Evolutionary conservation across 1,140 invertebrate species (phyloP).

Genomic region (Spodoptera litura): DNA sequence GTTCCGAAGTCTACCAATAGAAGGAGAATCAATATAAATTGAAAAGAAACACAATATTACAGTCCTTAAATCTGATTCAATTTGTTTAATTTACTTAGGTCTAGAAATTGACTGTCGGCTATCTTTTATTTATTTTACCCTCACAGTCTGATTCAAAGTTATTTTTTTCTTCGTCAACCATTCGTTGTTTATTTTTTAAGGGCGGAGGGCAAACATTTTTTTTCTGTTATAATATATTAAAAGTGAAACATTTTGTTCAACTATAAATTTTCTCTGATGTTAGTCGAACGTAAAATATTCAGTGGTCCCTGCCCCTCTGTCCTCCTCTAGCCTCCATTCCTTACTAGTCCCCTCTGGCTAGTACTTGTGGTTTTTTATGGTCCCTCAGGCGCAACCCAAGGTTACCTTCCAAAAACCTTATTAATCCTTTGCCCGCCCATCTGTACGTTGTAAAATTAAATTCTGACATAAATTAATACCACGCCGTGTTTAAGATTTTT

Average conservation of each 20-base stretch:
- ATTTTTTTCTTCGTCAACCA: not conserved
- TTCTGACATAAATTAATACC: constrained; percentile 33
- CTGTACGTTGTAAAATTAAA: constrained; percentile 41
- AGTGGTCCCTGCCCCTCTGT: not conserved
- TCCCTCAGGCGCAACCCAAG: constrained; percentile 43
- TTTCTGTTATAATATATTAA: constrained; percentile 33
- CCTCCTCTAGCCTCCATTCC: too few relatives aligned
- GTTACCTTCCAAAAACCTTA: constrained; percentile 38
- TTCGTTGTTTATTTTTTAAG: not conserved
- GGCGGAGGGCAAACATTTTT: not conserved
- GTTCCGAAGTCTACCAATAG: not conserved
- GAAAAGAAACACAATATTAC: not conserved
- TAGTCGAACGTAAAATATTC: constrained; percentile 34
- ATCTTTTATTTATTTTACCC: constrained; percentile 1
- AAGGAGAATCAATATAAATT: not conserved
- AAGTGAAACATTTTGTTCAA: constrained; percentile 18
- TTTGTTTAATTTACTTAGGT: constrained; percentile 14
- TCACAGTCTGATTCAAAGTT: not conserved
- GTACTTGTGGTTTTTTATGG: constrained; percentile 46
- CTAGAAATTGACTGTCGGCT: not conserved
- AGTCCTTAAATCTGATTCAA: not conserved
- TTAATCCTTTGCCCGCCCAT: constrained; percentile 39
- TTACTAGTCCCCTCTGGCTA: constrained; percentile 1
- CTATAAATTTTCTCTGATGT: constrained; percentile 24
- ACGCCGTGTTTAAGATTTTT: not conserved